phyloP scores from a whole-genome alignment of 2,888 invertebrate genomes.

The Xylocampa areola region DNA sequence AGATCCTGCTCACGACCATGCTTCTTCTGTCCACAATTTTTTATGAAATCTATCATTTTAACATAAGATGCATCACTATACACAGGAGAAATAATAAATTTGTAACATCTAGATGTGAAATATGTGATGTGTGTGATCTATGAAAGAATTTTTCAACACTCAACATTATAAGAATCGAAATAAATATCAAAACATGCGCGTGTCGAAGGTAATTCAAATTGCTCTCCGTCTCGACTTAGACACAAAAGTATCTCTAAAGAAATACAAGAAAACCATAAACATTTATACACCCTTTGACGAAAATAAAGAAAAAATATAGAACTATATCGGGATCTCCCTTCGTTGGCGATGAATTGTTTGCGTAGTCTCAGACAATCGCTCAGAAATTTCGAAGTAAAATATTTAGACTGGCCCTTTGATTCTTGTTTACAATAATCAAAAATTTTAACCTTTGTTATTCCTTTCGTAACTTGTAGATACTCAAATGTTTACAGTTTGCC shows the following conservation, averaged over 20 bases:
- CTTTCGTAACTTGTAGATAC: slow-evolving; percentile 12
- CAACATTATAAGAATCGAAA: neutral
- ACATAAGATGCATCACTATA: too few relatives aligned
- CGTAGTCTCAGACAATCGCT: slow-evolving; percentile 1
- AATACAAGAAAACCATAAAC: neutral
- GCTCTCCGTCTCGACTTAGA: slow-evolving; percentile 22
- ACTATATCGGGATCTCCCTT: neutral
- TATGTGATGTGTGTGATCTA: neutral
- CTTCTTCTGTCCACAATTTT: too few relatives aligned
- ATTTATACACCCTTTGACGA: slow-evolving; percentile 17
- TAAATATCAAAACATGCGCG: slow-evolving; percentile 12
- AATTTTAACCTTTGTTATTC: slow-evolving; percentile 38
- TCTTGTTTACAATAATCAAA: slow-evolving; percentile 39
- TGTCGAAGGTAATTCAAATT: slow-evolving; percentile 40
- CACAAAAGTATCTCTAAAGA: slow-evolving; percentile 23
- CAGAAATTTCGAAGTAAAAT: slow-evolving; percentile 31
- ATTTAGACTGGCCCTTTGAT: slow-evolving; percentile 42
- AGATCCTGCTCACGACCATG: too few relatives aligned
- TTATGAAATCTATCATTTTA: too few relatives aligned
- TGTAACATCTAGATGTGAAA: too few relatives aligned
- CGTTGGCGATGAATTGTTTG: slow-evolving; percentile 17
- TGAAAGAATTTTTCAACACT: neutral
- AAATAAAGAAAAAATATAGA: too few relatives aligned
- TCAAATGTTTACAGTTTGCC: slow-evolving; percentile 13
- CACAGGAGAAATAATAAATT: too few relatives aligned